phyloP scores from a whole-genome alignment of 2,888 invertebrate species.

The Acrobasis repandana region DNA sequence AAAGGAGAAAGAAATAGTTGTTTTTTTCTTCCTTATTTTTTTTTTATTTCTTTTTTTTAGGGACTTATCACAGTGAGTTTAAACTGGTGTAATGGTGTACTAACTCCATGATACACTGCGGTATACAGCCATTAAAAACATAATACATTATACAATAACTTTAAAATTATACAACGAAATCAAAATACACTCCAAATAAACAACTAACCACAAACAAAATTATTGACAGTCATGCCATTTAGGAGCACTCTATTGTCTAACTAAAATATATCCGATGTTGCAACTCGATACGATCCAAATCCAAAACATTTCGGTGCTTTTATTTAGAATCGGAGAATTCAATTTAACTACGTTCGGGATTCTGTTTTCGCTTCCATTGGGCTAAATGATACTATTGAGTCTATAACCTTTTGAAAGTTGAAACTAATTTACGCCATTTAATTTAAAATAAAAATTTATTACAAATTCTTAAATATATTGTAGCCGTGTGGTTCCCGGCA shows the following conservation, averaged over 20 bases:
- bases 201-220: background rate
- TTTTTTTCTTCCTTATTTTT: no score
- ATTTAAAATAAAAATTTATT: no score
- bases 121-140: no score
- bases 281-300: background rate
- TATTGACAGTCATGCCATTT: background rate
- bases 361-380: conserved; percentile 22
- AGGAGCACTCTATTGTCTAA: background rate
- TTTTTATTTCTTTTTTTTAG: no score
- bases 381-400: background rate
- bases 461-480: no score
- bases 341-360: conserved; percentile 29
- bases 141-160: no score
- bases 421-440: background rate
- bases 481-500: no score
- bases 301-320: background rate
- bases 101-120: no score
- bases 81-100: no score
- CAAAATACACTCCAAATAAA: background rate
- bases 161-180: no score
- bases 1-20: no score
- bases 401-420: background rate
- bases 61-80: no score
- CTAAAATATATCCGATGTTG: background rate
- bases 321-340: conserved; percentile 27